A percentile compares a stretch with the other conserved stretches of the same genome.
phyloP scores from a whole-genome alignment of 2,113 vertebrate genomes.

The Podarcis muralis region DNA sequence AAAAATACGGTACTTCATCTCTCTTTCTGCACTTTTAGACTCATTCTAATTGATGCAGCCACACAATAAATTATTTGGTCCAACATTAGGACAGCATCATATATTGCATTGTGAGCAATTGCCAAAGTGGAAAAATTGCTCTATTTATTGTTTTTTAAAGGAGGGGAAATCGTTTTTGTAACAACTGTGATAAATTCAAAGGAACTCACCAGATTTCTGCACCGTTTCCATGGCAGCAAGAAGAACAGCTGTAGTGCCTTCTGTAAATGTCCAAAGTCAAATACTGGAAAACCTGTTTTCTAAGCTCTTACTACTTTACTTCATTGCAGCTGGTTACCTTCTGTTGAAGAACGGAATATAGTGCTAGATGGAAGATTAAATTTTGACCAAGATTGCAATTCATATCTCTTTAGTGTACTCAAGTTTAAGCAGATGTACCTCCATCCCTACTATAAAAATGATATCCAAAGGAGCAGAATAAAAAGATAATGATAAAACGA shows the following conservation, averaged over 20 bases:
- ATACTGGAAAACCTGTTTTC: conserved; percentile 52
- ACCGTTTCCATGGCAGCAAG: conserved; percentile 76
- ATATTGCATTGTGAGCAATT: not conserved
- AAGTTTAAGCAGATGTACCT: not conserved
- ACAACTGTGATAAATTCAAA: conserved; percentile 58
- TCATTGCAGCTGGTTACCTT: not conserved
- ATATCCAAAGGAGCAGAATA: no score
- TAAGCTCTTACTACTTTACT: not conserved
- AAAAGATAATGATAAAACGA: no score
- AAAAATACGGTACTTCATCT: no score
- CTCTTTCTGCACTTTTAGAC: not conserved
- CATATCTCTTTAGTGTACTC: not conserved
- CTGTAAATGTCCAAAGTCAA: conserved; percentile 74
- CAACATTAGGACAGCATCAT: not conserved
- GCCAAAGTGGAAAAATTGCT: not conserved
- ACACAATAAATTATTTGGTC: not conserved
- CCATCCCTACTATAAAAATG: no score
- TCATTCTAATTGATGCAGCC: not conserved
- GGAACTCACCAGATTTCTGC: conserved; percentile 67
- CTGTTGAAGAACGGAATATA: not conserved
- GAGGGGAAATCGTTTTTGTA: conserved; percentile 43
- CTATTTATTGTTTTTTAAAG: conserved; percentile 46
- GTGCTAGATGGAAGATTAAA: not conserved
- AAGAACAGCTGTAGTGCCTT: conserved; percentile 53
- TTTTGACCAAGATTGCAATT: not conserved